Evolutionary conservation across 2,797 vertebrate species (phyloP), one percentile per base, ranked within the genome.

Genomic region (Onychomys torridus): DNA sequence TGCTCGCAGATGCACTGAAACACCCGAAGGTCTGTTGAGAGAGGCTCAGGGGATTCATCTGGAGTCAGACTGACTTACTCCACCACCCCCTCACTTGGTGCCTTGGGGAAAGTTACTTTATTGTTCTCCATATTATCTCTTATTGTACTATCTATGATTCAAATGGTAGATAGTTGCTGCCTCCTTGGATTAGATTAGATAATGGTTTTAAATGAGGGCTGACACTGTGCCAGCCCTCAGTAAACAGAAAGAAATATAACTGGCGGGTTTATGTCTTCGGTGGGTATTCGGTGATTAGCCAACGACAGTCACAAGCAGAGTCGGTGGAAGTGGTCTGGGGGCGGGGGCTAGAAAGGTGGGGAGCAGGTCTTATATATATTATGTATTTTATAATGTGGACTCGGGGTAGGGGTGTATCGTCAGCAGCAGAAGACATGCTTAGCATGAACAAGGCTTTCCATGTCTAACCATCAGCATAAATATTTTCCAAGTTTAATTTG

Each of bases 131-230:
- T 69, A 46, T 52, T 55, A 59, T 73, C 40, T 61, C 2, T 85
- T 85, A 34, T 49, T 3, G 3, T 67, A 69, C 34, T 85, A 85
- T 69, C 83, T 46, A 52, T 12, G 27, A 55, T 2, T 23, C 34
- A 71, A 34, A 82, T 88, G 40, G 5, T 4, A 29, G 49, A 76
- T 76, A 90, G 34, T 37, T 59, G 49, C 8, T 23, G 21, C 57
- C 73, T 89, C 87, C 25, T 11, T 14, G 6, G 34, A 82, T 71
- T 91, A 85, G 59, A 77, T 91, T 82, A 95, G 89, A 65, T 67
- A 69, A 82, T 65, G 65, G 79, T 93, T 91, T 82, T 40, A 61
- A 95, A 91, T 40, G 32, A 13, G 49, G 49, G 17, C 46, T 85
- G 83, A 63, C 43, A 11, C 63, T 19, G 23, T 8, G 40, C 55